These are phyloP conservation scores for Acanthurus leucopareius DNA, from an alignment of 2,797 vertebrate genomes.

Conservation along the genomic window DNA sequence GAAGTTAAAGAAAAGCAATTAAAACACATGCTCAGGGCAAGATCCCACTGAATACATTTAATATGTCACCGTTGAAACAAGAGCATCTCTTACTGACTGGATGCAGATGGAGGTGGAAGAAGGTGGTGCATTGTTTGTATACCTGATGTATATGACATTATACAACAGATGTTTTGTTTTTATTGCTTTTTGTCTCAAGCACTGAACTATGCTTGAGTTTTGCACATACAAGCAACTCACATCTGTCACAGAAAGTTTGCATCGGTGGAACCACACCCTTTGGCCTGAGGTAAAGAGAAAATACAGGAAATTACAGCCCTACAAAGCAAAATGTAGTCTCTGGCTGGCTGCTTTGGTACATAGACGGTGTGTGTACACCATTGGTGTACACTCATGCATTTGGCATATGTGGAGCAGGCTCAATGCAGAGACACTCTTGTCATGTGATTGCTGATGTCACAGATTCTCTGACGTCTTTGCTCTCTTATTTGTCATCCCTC, in stretches of 20 bases:
- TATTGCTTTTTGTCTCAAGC: no score
- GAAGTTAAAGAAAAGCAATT: not conserved
- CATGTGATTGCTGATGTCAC: conserved; percentile 56
- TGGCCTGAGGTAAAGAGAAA: not conserved
- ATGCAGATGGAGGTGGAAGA: not conserved
- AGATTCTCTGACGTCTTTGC: conserved; percentile 43
- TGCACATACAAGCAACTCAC: not conserved
- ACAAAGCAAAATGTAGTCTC: not conserved
- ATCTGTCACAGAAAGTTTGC: not conserved
- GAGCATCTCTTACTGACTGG: conserved; percentile 1
- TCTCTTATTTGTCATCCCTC: conserved; percentile 14
- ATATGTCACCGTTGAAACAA: not conserved
- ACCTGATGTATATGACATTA: not conserved
- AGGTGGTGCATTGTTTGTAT: conserved; percentile 8
- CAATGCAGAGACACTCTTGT: conserved; percentile 16
- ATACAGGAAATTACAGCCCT: not conserved
- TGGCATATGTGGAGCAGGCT: not conserved
- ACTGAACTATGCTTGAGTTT: not conserved
- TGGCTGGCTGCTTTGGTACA: not conserved
- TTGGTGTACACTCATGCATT: conserved; percentile 3
- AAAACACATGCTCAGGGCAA: not conserved
- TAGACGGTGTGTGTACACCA: not conserved
- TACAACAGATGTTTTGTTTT: not conserved
- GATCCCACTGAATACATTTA: conserved; percentile 37
- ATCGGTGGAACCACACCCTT: conserved; percentile 1